Base-by-base conservation (phyloP, 2,888 invertebrate species). In the Stictocephala bisonia region DNA sequence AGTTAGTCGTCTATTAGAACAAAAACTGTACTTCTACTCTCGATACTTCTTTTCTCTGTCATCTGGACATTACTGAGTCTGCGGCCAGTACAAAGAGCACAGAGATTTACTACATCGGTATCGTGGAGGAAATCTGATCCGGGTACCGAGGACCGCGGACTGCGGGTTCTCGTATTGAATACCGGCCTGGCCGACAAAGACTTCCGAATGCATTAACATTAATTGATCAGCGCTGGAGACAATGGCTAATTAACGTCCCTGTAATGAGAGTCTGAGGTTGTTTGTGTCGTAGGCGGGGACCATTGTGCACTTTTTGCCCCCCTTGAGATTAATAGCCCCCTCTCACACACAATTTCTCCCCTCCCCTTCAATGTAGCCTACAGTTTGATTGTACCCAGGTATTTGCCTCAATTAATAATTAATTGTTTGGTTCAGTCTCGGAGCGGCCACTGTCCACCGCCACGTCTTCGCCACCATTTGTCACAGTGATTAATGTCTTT, bases 131-230 rank as follows among this genome's bases (percentile, higher is more conserved):
- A n/a, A n/a, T n/a, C n/a, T n/a, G n/a, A n/a, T n/a, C n/a, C n/a
- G n/a, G n/a, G n/a, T n/a, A n/a, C n/a, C n/a, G n/a, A n/a, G n/a
- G n/a, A 31, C 35, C 6, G 11, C 35, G 6, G 35, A 31, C 35
- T 9, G 35, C 35, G 35, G 6, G 35, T 6, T 11, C 35, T 31
- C 58, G 58, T 58, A 29, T 58, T 31, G 58, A 58, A 58, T 58
- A 58, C n/a, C 58, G 35, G 20, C 58, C 58, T 24, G 48, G n/a
- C 58, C 58, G 58, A 58, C 58, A 58, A 58, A 58, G 58, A 58
- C 58, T 58, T 58, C 58, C 58, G 58, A 58, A 58, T 26, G 58
- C 58, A 58, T 58, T 58, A 58, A 58, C 58, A 58, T 58, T 58
- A 58, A 44, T 44, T 44, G 44, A 44, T 31, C 58, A 26, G 58